Evolutionary conservation across 2,797 vertebrate species (phyloP).

Genomic region (Sardinella longiceps): DNA sequence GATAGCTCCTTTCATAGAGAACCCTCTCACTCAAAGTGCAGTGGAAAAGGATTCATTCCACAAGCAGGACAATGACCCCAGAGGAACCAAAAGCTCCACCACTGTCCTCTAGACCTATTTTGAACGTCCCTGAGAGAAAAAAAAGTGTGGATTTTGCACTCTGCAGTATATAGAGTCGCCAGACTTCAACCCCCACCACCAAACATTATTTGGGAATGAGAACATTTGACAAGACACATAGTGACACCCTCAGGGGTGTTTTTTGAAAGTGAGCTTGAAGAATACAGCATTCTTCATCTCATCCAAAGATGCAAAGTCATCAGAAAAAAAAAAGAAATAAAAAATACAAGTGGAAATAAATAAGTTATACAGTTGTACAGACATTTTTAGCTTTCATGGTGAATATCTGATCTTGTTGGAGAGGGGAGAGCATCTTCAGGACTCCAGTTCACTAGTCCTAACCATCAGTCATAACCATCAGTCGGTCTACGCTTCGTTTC

Average conservation of each 20-base stretch:
- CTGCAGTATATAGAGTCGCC: background rate
- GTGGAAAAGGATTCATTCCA: background rate
- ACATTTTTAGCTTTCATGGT: background rate
- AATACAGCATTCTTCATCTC: too few relatives aligned
- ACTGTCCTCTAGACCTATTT: constrained; percentile 1
- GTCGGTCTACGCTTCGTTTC: too few relatives aligned
- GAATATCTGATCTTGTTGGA: background rate
- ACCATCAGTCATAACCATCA: too few relatives aligned
- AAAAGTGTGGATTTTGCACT: background rate
- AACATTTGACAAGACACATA: background rate
- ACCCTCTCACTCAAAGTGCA: background rate
- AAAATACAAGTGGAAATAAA: too few relatives aligned
- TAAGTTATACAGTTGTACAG: too few relatives aligned
- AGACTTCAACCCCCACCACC: background rate
- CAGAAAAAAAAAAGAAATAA: too few relatives aligned
- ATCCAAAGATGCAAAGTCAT: too few relatives aligned
- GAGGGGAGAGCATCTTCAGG: background rate
- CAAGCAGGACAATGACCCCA: background rate
- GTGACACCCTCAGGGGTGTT: background rate
- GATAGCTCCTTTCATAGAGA: background rate
- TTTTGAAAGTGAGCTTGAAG: background rate
- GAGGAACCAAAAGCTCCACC: background rate
- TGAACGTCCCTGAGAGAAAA: background rate
- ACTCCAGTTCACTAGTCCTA: too few relatives aligned
- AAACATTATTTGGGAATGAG: background rate